Conservation (phyloP, 2,113 vertebrate genomes). For the Myrmophylax atrothorax region DNA sequence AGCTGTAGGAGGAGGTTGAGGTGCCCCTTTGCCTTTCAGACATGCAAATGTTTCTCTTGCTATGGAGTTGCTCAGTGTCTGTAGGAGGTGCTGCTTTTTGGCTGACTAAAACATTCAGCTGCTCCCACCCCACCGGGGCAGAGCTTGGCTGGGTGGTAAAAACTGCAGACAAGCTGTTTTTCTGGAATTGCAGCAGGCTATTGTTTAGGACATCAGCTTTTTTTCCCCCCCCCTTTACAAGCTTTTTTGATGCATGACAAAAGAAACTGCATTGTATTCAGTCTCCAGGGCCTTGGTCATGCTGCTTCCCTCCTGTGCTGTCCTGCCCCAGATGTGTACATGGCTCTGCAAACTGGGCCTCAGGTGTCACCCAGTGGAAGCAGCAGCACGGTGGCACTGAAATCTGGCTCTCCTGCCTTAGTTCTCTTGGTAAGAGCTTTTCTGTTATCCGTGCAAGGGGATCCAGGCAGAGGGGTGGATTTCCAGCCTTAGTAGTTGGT, state of each 20-base stretch:
- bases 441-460: not conserved
- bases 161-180: slow-evolving; percentile 48
- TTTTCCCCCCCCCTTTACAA: not conserved
- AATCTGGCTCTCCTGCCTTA: not conserved
- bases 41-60: not conserved
- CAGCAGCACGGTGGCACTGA: not conserved
- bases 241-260: slow-evolving; percentile 30
- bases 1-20: not conserved
- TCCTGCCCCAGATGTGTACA: not conserved
- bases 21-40: slow-evolving; percentile 17
- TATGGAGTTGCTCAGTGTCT: not conserved
- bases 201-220: not conserved
- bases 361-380: not conserved
- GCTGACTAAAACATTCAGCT: slow-evolving; percentile 49
- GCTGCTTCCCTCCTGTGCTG: not conserved
- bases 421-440: not conserved
- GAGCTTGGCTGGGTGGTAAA: slow-evolving; percentile 22
- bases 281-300: not conserved
- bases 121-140: slow-evolving; percentile 16
- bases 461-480: not conserved
- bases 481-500: not conserved
- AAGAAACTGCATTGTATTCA: slow-evolving; percentile 36
- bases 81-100: slow-evolving; percentile 59
- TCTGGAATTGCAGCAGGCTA: slow-evolving; percentile 52
- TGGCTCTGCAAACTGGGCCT: not conserved